Conservation (phyloP, 2,888 invertebrate species). For the Neoascia interrupta region DNA sequence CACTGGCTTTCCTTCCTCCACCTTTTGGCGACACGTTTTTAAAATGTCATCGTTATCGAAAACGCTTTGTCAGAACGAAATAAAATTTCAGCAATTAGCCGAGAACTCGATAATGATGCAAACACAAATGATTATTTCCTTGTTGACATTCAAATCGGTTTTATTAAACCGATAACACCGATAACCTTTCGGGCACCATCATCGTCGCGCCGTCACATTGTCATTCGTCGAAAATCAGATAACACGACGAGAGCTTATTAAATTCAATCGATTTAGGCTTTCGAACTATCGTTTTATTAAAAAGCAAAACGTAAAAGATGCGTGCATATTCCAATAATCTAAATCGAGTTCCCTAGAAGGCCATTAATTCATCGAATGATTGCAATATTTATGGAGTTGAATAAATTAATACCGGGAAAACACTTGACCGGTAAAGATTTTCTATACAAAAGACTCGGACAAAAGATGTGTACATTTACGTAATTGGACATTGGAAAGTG, state of each 20-base stretch:
- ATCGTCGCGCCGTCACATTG: too few relatives aligned
- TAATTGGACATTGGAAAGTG: neutral
- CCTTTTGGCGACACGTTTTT: too few relatives aligned
- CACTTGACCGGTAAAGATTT: neutral
- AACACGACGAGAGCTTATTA: neutral
- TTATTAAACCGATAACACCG: slow-evolving; percentile 26
- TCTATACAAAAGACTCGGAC: neutral
- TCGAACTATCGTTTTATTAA: too few relatives aligned
- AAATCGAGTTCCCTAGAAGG: too few relatives aligned
- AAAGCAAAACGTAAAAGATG: too few relatives aligned
- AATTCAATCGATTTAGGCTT: neutral
- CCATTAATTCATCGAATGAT: too few relatives aligned
- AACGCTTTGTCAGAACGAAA: neutral
- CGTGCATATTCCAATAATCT: too few relatives aligned
- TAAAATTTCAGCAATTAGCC: neutral
- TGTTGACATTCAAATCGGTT: slow-evolving; percentile 27
- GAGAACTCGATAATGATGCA: too few relatives aligned
- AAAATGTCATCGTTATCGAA: neutral
- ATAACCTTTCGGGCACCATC: too few relatives aligned
- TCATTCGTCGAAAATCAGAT: slow-evolving; percentile 12
- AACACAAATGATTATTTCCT: neutral
- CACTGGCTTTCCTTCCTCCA: too few relatives aligned
- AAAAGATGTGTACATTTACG: neutral
- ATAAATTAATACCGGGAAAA: neutral
- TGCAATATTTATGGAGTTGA: neutral